Conservation (phyloP, 2,888 invertebrate genomes). For the Drosophila rellima region DNA sequence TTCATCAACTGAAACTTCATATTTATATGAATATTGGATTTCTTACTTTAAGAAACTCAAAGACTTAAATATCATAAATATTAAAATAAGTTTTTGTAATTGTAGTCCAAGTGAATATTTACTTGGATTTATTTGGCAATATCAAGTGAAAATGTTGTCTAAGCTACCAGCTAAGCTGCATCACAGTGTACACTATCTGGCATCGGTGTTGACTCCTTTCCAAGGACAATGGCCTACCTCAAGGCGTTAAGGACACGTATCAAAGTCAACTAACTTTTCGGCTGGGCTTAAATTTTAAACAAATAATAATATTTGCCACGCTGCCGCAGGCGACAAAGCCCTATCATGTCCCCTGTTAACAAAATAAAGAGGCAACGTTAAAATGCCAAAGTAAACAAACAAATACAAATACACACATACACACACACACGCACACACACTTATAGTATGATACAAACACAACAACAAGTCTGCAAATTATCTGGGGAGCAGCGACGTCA, state of each 20-base stretch:
- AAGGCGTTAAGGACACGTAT: conserved; percentile 51
- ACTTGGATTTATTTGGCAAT: neutral
- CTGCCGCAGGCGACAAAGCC: conserved; percentile 49
- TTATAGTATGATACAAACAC: conserved; percentile 12
- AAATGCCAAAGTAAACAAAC: conserved; percentile 60
- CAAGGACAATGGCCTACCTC: conserved; percentile 37
- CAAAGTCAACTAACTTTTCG: conserved; percentile 61
- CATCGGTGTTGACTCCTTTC: neutral
- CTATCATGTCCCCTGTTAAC: no score
- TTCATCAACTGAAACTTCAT: no score
- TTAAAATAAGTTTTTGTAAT: neutral
- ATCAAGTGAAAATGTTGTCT: no score
- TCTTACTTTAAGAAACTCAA: no score
- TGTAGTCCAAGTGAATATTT: neutral
- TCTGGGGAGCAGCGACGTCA: conserved; percentile 63
- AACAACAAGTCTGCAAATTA: conserved; percentile 65
- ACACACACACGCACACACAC: no score
- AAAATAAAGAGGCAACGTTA: conserved; percentile 46
- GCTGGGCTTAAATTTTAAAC: conserved; percentile 71
- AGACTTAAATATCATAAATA: no score
- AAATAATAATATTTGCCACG: conserved; percentile 75
- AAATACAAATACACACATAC: conserved; percentile 38
- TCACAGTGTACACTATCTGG: conserved; percentile 5
- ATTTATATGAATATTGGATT: no score
- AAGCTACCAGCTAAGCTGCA: no score